These are phyloP conservation scores for Batillaria attramentaria DNA, from an alignment of 1,140 invertebrate genomes.

Conservation along the genomic window DNA sequence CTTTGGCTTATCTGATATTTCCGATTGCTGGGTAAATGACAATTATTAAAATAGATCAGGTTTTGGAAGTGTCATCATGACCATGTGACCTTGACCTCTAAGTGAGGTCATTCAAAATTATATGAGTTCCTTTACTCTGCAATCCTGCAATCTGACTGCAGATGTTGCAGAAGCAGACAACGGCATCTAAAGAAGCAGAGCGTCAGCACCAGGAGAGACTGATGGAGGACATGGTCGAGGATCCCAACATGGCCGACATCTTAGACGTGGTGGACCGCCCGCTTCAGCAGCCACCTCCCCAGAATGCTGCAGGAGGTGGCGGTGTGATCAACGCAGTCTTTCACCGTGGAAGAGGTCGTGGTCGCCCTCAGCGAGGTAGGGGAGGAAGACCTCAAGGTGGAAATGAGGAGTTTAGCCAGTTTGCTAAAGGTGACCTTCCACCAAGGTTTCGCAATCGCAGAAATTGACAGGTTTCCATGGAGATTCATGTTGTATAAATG, in stretches of 20 bases:
- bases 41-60: not conserved
- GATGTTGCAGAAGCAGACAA: not conserved
- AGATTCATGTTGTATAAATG: too few relatives aligned
- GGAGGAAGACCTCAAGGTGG: not conserved
- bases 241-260: constrained; percentile 7
- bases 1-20: too few relatives aligned
- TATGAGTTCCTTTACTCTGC: not conserved
- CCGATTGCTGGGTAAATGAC: not conserved
- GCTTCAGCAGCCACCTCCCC: not conserved
- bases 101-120: not conserved
- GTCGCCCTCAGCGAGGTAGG: not conserved
- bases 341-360: not conserved
- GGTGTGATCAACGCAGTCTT: not conserved
- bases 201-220: constrained; percentile 26
- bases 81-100: too few relatives aligned
- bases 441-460: constrained; percentile 8
- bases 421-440: constrained; percentile 18
- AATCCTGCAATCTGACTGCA: not conserved
- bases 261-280: constrained; percentile 16
- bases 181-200: constrained; percentile 9
- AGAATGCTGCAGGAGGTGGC: not conserved
- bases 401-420: not conserved
- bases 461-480: not conserved
- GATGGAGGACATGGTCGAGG: constrained; percentile 22
- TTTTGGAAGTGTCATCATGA: not conserved